Percentiles rank a stretch among this genome's conserved stretches.
Conservation (phyloP, 2,888 invertebrate species). For the Drosophila rubida region DNA sequence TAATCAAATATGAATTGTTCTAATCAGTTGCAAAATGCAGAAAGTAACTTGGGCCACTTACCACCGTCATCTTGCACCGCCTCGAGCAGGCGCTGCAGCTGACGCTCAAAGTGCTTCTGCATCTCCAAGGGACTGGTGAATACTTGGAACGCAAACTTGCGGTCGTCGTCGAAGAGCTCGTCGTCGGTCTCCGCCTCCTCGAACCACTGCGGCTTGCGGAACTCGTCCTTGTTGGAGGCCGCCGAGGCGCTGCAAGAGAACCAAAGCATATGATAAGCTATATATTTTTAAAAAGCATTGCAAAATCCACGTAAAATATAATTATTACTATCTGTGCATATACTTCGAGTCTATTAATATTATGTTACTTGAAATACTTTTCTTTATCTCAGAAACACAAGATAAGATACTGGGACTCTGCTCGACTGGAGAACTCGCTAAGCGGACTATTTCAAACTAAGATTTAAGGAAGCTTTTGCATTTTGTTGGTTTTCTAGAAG, state of each 20-base stretch:
- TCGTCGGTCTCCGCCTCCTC: conserved; percentile 85
- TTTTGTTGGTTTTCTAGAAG: too few relatives aligned
- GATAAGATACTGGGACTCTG: too few relatives aligned
- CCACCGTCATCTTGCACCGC: conserved; percentile 85
- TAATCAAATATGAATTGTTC: too few relatives aligned
- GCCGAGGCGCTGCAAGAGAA: conserved; percentile 50
- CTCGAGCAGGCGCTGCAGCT: conserved; percentile 87
- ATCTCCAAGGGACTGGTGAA: conserved; percentile 87
- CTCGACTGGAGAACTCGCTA: too few relatives aligned
- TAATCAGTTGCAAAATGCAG: not conserved
- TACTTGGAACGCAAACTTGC: conserved; percentile 86
- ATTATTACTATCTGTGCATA: too few relatives aligned
- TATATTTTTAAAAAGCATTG: too few relatives aligned
- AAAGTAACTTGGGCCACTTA: conserved; percentile 19
- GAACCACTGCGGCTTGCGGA: conserved; percentile 85
- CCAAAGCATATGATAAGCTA: not conserved
- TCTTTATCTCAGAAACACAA: too few relatives aligned
- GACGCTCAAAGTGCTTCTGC: conserved; percentile 87
- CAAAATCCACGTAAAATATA: too few relatives aligned
- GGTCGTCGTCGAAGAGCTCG: conserved; percentile 84
- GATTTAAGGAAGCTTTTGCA: too few relatives aligned
- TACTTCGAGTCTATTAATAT: too few relatives aligned
- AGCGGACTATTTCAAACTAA: too few relatives aligned
- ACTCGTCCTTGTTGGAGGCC: conserved; percentile 82
- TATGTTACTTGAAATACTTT: too few relatives aligned